These are phyloP conservation scores for Staurois parvus DNA, from an alignment of 2,797 vertebrate genomes.

Conservation along the genomic window DNA sequence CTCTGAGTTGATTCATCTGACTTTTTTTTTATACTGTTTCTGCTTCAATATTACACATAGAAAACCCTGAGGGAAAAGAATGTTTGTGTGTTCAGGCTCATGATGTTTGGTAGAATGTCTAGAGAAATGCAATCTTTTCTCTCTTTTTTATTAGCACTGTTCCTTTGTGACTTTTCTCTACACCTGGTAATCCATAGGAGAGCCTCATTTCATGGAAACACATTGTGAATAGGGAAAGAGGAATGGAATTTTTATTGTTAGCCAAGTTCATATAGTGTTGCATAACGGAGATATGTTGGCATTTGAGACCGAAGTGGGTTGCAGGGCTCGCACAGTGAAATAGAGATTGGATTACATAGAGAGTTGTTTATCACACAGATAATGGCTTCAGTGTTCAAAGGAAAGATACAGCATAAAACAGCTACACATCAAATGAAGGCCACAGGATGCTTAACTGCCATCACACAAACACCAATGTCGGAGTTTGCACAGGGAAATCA, in stretches of 20 bases:
- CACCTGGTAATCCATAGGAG: slow-evolving; percentile 26
- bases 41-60: not conserved
- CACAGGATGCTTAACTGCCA: slow-evolving; percentile 38
- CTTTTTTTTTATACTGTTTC: not conserved
- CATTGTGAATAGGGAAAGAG: slow-evolving; percentile 37
- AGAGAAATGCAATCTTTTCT: slow-evolving; percentile 15
- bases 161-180: slow-evolving; percentile 28
- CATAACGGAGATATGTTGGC: slow-evolving; percentile 50
- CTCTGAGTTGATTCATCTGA: not conserved
- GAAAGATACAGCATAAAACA: slow-evolving; percentile 54
- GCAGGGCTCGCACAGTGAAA: slow-evolving; percentile 47
- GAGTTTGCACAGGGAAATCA: slow-evolving; percentile 43
- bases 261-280: slow-evolving; percentile 41
- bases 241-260: slow-evolving; percentile 49
- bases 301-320: slow-evolving; percentile 43
- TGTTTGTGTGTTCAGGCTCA: not conserved
- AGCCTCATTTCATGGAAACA: slow-evolving; percentile 17
- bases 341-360: slow-evolving; percentile 58
- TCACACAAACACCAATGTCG: slow-evolving; percentile 34
- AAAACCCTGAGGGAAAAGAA: not conserved
- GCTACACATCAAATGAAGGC: slow-evolving; percentile 56
- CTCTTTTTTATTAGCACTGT: slow-evolving; percentile 29
- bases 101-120: not conserved
- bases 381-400: slow-evolving; percentile 53
- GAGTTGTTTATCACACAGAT: slow-evolving; percentile 59